These are phyloP conservation scores for Pectinophora gossypiella DNA, from an alignment of 1,140 invertebrate genomes.

Conservation along the genomic window DNA sequence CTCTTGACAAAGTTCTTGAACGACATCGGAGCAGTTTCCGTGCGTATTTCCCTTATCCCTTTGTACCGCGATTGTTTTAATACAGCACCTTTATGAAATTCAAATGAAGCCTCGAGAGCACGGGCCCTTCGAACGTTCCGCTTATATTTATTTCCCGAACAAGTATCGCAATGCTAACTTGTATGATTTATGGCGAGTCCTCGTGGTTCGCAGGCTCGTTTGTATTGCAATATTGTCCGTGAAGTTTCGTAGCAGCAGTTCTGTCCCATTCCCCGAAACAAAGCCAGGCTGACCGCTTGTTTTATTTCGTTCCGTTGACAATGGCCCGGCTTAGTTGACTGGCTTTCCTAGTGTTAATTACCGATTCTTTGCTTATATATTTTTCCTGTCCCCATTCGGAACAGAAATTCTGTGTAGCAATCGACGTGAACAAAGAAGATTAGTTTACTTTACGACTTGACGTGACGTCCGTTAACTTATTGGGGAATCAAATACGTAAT, in stretches of 20 bases:
- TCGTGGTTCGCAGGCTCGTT: slow-evolving; percentile 34
- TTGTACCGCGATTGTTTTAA: slow-evolving; percentile 38
- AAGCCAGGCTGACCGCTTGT: slow-evolving; percentile 29
- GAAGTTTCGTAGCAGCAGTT: slow-evolving; percentile 30
- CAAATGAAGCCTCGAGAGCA: slow-evolving; percentile 29
- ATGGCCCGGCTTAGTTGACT: slow-evolving; percentile 33
- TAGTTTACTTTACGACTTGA: too few species aligned
- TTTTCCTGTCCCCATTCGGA: slow-evolving; percentile 12
- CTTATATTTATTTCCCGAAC: slow-evolving; percentile 47
- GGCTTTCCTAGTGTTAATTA: slow-evolving; percentile 36
- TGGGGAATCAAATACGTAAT: too few species aligned
- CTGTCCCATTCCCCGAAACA: slow-evolving; percentile 17
- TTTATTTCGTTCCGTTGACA: slow-evolving; percentile 41
- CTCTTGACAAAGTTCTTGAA: too few species aligned
- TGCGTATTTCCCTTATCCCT: slow-evolving; percentile 1
- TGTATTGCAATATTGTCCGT: slow-evolving; percentile 49
- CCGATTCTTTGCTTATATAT: slow-evolving; percentile 33
- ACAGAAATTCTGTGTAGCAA: too few species aligned
- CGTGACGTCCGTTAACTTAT: too few species aligned
- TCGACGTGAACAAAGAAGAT: too few species aligned
- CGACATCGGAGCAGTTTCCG: not conserved
- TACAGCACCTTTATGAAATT: slow-evolving; percentile 52
- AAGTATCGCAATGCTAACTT: slow-evolving; percentile 47
- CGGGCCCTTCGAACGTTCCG: slow-evolving; percentile 18
- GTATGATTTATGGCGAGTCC: slow-evolving; percentile 46